A percentile compares a stretch with the other conserved stretches of the same genome.
phyloP scores from a whole-genome alignment of 2,113 vertebrate genomes.

The Petroica traversi region DNA sequence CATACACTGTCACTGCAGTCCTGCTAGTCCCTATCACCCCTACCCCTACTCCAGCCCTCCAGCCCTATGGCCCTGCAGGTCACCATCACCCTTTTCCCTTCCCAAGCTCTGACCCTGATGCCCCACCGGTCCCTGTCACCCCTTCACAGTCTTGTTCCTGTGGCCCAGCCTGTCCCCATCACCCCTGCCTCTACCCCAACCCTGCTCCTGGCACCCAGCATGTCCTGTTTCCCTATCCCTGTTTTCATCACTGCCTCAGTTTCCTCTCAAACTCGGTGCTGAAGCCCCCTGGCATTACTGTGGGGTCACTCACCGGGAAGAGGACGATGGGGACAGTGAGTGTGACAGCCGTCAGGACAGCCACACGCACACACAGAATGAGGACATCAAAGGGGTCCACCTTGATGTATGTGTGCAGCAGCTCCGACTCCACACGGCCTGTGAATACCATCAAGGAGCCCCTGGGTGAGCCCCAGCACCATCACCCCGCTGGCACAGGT shows the following conservation, averaged over 20 bases:
- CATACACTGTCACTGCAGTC: not conserved
- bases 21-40: not conserved
- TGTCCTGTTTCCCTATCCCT: not conserved
- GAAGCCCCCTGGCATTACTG: not conserved
- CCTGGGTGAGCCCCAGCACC: not conserved
- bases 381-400: constrained; percentile 91
- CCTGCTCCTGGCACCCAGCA: not conserved
- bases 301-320: constrained; percentile 85
- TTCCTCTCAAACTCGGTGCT: not conserved
- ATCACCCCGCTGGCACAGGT: not conserved
- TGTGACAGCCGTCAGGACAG: constrained; percentile 93
- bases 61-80: not conserved
- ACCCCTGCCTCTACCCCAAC: not conserved
- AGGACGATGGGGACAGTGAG: constrained; percentile 96
- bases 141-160: too few species aligned
- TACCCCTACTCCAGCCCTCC: not conserved
- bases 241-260: not conserved
- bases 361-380: constrained; percentile 93
- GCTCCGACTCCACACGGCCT: constrained; percentile 89
- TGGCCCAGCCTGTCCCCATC: not conserved
- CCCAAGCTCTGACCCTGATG: not conserved
- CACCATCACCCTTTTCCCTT: not conserved
- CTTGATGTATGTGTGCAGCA: constrained; percentile 93
- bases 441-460: not conserved
- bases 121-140: not conserved